These are phyloP conservation scores for Cataglyphis livida DNA, from an alignment of 2,888 invertebrate genomes.

Conservation along the genomic window DNA sequence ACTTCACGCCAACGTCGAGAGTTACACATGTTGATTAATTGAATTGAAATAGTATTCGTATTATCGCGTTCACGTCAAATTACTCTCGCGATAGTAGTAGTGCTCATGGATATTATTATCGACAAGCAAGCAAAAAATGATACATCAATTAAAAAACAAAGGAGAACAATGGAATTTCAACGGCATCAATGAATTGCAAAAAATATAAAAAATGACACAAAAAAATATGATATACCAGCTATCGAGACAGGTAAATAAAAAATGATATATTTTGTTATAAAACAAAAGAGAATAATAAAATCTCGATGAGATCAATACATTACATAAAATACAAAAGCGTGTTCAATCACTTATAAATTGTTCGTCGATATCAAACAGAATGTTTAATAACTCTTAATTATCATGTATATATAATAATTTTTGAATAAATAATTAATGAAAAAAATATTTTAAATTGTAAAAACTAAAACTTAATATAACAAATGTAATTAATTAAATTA, in stretches of 20 bases:
- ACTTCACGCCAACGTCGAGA: background rate
- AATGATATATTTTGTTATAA: background rate
- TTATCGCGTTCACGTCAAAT: conserved; percentile 26
- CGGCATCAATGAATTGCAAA: conserved; percentile 20
- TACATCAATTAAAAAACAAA: background rate
- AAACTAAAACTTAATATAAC: background rate
- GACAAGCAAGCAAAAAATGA: background rate
- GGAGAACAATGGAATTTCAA: background rate
- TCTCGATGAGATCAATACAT: background rate
- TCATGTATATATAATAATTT: background rate
- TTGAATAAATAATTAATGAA: background rate
- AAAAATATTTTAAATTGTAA: background rate
- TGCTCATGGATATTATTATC: background rate
- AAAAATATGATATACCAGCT: background rate
- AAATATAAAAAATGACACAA: background rate
- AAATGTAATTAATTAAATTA: background rate
- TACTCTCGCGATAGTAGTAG: background rate
- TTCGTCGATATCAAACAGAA: conserved; percentile 14
- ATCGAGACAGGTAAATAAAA: background rate
- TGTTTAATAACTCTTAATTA: background rate
- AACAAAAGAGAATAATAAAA: background rate
- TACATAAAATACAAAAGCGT: conserved; percentile 12
- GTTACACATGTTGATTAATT: conserved; percentile 11
- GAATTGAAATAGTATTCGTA: conserved; percentile 28
- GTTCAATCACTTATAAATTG: conserved; percentile 1